Percentiles rank a stretch among this genome's conserved stretches.
These are phyloP conservation scores for Otus sunia DNA, from an alignment of 2,113 vertebrate species.

Conservation along the genomic window DNA sequence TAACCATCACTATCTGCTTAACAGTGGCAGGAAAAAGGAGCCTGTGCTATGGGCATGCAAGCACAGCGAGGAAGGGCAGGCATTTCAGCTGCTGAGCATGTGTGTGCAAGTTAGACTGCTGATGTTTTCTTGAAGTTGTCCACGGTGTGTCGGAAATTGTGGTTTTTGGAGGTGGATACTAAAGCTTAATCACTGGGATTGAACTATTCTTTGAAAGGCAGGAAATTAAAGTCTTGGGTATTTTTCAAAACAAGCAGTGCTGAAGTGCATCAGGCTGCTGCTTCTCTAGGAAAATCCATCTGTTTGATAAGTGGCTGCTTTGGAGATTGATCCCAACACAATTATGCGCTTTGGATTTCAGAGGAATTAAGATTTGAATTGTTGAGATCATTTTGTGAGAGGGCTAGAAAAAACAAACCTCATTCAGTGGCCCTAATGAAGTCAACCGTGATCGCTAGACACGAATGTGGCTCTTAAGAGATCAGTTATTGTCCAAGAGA, in stretches of 20 bases:
- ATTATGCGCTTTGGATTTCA: neutral
- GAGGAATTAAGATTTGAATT: neutral
- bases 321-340: neutral
- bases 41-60: accelerated
- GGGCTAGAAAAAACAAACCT: neutral
- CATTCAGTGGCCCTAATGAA: neutral
- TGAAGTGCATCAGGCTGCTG: neutral
- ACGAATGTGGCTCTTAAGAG: neutral
- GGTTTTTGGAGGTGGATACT: constrained; percentile 7
- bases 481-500: neutral
- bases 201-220: constrained; percentile 20
- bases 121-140: neutral
- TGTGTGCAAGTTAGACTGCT: neutral
- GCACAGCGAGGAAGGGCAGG: neutral
- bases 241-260: constrained; percentile 6
- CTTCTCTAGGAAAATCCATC: neutral
- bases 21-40: neutral
- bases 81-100: constrained; percentile 1
- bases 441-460: accelerated
- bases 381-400: neutral
- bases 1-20: neutral
- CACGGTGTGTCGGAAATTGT: neutral
- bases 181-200: constrained; percentile 11
- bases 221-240: constrained; percentile 22
- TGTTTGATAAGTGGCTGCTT: neutral